A percentile compares a stretch with the other conserved stretches of the same genome.
Evolutionary conservation across 2,888 invertebrate genomes (phyloP).

Genomic region (Polydesmus complanatus): DNA sequence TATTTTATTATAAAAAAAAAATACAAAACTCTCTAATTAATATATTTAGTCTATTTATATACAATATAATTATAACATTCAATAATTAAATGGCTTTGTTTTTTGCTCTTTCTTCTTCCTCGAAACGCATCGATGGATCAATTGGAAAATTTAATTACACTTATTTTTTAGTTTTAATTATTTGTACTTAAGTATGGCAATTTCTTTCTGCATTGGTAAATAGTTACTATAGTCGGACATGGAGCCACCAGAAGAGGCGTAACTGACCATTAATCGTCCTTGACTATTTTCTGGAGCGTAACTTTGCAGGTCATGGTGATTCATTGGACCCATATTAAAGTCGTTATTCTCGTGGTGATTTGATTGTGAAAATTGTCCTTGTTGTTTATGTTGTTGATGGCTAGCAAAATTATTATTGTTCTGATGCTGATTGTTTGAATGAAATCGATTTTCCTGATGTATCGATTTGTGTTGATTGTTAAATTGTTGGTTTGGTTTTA

Average conservation of each 20-base stretch:
- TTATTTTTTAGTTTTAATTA: no score
- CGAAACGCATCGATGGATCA: no score
- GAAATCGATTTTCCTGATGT: not conserved
- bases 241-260: not conserved
- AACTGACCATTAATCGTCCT: slow-evolving; percentile 3
- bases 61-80: no score
- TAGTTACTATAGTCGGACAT: slow-evolving; percentile 11
- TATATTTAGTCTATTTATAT: no score
- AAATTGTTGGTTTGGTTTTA: not conserved
- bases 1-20: no score
- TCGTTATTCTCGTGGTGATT: not conserved
- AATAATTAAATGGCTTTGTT: no score
- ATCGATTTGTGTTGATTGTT: not conserved
- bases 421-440: not conserved
- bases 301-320: not conserved
- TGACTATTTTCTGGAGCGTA: not conserved
- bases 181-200: slow-evolving; percentile 5
- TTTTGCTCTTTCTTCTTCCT: no score
- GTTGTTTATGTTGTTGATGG: not conserved
- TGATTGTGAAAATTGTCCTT: not conserved
- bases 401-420: not conserved
- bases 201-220: slow-evolving; percentile 9
- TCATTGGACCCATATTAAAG: not conserved
- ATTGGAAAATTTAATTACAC: no score
- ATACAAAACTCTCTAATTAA: no score